Base-by-base conservation (phyloP, 2,888 invertebrate species). In the Sicus ferrugineus region DNA sequence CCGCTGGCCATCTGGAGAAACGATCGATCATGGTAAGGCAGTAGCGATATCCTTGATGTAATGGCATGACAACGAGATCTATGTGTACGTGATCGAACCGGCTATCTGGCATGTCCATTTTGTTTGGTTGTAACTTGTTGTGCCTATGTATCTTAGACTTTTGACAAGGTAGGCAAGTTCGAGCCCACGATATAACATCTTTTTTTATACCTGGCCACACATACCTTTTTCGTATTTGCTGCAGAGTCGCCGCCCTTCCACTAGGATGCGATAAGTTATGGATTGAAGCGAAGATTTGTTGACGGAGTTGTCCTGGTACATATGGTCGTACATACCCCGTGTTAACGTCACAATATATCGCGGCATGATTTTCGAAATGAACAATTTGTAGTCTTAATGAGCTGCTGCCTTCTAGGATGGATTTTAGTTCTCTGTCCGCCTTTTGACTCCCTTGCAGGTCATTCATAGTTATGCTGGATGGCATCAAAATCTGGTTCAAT, bases 121-220 rank as follows among this genome's bases (percentile, higher is more conserved):
- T 67, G 26, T 42, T 26, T 19, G 70, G 68, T 1, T 3, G 1
- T 23, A 65, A 6, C 16, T n/a, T 16, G 46, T 69, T 72, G n/a
- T 71, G 66, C 16, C 30, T 11, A 26, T 50, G 19, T 46, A 70
- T 72, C 52, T 70, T 71, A 5, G 62, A 21, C 14, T 62, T 52
- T 61, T 71, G 65, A 26, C 71, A 61, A 14, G 68, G 46, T 19
- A 66, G 4, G 56, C 65, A 71, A n/a, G 54, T 58, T 52, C 61
- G 23, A 7, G 31, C 38, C 63, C 72, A 69, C 7, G 2, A 6
- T 38, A 59, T 34, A 16, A 71, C 50, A 26, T 72, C 67, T 19
- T 72, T 70, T 5, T 61, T 48, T 42, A 70, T 58, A 16, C 69
- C 70, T 30, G 70, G 70, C 67, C 70, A 70, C 42, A 71, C 62